Percentiles rank a stretch among this genome's conserved stretches.
phyloP scores from a whole-genome alignment of 2,113 vertebrate species.

The Entomyzon cyanotis region DNA sequence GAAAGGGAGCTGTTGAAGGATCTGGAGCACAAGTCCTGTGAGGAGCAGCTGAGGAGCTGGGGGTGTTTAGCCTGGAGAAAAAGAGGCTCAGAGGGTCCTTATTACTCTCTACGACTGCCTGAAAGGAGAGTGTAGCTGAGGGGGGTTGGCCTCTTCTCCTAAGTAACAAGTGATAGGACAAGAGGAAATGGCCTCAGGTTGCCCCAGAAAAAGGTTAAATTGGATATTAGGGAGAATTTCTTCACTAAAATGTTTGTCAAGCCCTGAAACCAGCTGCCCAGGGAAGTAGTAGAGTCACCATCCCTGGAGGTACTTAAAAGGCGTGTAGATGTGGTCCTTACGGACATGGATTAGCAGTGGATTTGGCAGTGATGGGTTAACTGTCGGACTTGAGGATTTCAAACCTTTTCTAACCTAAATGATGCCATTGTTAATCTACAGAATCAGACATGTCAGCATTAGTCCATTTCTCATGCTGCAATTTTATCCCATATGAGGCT shows the following conservation, averaged over 20 bases:
- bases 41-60: neutral
- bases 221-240: neutral
- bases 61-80: neutral
- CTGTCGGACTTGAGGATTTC: neutral
- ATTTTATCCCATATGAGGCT: neutral
- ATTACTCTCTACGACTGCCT: fast-evolving
- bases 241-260: neutral
- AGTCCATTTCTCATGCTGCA: neutral
- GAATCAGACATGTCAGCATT: neutral
- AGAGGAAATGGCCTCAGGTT: neutral
- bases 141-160: fast-evolving
- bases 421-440: neutral
- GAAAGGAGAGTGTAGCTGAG: fast-evolving
- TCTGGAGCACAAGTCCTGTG: neutral
- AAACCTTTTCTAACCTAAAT: neutral
- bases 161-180: neutral
- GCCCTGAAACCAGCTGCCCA: neutral
- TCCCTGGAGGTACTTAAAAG: neutral
- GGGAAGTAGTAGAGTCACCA: neutral
- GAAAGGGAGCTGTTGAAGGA: neutral
- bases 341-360: neutral
- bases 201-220: neutral
- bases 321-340: fast-evolving
- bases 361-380: neutral
- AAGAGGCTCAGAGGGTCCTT: neutral